Evolutionary conservation across 2,113 vertebrate species (phyloP).

Genomic region (Ceyx cyanopectus): DNA sequence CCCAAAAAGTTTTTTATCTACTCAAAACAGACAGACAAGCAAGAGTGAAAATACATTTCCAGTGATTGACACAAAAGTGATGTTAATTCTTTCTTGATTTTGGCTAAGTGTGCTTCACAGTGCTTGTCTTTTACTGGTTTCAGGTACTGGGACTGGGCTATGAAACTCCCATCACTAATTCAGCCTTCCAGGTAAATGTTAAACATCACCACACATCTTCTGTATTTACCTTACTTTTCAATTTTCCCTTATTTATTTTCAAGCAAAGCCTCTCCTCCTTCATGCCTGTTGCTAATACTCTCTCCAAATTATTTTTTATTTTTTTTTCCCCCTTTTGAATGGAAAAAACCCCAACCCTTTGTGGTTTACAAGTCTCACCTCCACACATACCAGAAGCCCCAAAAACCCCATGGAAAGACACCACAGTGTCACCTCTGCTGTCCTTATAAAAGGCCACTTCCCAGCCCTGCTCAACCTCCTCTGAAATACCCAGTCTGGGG

Average conservation of each 20-base stretch:
- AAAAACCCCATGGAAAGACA: not conserved
- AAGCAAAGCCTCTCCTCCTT: not conserved
- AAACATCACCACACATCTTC: not conserved
- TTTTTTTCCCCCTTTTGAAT: not conserved
- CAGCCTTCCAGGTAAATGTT: not conserved
- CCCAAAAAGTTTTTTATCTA: not conserved
- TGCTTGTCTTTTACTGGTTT: not conserved
- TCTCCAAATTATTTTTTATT: too few species aligned
- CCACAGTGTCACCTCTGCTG: accelerated
- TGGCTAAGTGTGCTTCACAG: not conserved
- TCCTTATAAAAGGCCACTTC: not conserved
- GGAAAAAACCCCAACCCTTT: not conserved
- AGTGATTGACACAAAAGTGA: not conserved
- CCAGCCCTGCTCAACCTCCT: not conserved
- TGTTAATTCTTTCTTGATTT: not conserved
- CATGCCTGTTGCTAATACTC: not conserved
- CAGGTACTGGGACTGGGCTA: not conserved
- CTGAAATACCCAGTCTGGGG: not conserved
- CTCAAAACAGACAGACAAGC: not conserved
- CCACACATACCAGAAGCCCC: not conserved
- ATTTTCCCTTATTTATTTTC: not conserved
- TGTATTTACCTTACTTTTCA: not conserved
- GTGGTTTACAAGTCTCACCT: not conserved
- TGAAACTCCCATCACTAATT: not conserved
- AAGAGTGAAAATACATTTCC: not conserved